Conservation (phyloP, 2,888 invertebrate genomes). For the Scaptomyza cyrtandrae region DNA sequence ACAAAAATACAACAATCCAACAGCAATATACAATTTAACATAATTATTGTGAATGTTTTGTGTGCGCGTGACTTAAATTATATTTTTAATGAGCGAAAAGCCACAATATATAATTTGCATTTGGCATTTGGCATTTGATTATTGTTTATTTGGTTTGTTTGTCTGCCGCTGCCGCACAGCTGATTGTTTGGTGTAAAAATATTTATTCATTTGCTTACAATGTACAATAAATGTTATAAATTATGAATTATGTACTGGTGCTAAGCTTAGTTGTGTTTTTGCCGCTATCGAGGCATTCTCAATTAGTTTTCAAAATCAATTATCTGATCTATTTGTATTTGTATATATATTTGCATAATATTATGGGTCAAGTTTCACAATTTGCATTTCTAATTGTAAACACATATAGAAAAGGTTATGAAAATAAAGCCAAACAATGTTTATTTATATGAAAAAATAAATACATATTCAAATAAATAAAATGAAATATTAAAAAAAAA, state of each 20-base stretch:
- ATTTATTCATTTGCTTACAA: constrained; percentile 3
- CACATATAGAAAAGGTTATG: constrained; percentile 18
- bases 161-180: neutral
- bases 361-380: constrained; percentile 34
- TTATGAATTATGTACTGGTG: neutral
- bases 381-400: constrained; percentile 61
- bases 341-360: constrained; percentile 7
- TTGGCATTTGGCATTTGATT: constrained; percentile 32
- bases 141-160: constrained; percentile 27
- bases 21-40: constrained; percentile 47
- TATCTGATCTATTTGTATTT: constrained; percentile 47
- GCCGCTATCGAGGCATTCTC: neutral
- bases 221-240: constrained; percentile 1
- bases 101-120: constrained; percentile 43
- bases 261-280: neutral
- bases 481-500: neutral
- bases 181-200: neutral
- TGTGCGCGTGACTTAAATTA: constrained; percentile 29
- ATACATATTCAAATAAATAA: neutral
- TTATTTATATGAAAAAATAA: constrained; percentile 12
- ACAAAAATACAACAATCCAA: constrained; percentile 17
- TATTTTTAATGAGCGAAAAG: constrained; percentile 26
- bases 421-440: constrained; percentile 19
- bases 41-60: constrained; percentile 33
- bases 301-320: constrained; percentile 36